phyloP scores from a whole-genome alignment of 2,797 vertebrate species.

The Myotis myotis region DNA sequence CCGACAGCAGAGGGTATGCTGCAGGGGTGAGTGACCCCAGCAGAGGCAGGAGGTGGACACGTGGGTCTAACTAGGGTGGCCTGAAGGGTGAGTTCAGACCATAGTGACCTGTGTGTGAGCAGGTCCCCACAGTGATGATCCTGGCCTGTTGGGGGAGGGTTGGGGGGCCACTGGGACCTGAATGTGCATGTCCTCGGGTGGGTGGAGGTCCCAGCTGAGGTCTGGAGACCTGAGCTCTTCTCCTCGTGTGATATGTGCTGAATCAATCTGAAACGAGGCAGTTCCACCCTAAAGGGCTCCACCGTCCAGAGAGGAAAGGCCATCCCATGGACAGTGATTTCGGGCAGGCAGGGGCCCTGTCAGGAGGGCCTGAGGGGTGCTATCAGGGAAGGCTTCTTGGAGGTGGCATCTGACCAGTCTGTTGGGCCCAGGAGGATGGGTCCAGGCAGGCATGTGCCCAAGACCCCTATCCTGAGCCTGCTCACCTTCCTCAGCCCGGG shows the following conservation, averaged over 20 bases:
- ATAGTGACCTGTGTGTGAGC: neutral
- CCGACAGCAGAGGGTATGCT: slow-evolving; percentile 69
- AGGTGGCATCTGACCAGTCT: neutral
- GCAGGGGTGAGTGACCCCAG: slow-evolving; percentile 80
- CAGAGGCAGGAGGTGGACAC: neutral
- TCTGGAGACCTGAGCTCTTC: neutral
- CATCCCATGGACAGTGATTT: neutral
- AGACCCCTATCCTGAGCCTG: no score
- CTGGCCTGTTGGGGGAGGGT: neutral
- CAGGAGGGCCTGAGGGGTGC: neutral
- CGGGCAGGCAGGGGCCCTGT: neutral
- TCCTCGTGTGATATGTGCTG: neutral
- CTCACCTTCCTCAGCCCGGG: neutral
- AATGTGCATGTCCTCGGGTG: fast-evolving
- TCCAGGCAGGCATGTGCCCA: neutral
- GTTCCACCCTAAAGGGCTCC: neutral
- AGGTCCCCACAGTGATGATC: neutral
- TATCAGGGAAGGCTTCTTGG: neutral
- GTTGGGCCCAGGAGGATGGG: neutral
- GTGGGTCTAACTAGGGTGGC: neutral
- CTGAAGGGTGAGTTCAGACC: neutral
- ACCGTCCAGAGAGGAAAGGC: no score
- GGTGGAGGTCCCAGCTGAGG: neutral
- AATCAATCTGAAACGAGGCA: neutral
- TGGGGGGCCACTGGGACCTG: neutral